Percentiles rank a stretch among this genome's conserved stretches.
These are phyloP conservation scores for Andrena hattorfiana DNA, from an alignment of 2,888 invertebrate genomes.

Conservation along the genomic window DNA sequence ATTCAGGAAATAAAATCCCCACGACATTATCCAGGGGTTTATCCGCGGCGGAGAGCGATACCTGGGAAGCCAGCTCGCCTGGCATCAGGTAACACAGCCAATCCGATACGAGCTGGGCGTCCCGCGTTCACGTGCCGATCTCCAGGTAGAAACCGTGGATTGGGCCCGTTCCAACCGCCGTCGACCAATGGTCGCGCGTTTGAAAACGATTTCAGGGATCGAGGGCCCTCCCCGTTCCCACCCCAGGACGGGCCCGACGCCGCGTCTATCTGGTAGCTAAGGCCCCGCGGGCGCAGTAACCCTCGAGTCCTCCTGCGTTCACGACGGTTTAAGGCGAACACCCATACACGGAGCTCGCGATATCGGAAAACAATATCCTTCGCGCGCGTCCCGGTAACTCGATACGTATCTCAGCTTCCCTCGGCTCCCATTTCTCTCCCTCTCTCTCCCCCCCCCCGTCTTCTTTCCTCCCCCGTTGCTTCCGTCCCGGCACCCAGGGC, in stretches of 20 bases:
- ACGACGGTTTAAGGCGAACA: conserved; percentile 82
- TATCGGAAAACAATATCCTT: conserved; percentile 80
- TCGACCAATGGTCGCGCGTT: conserved; percentile 71
- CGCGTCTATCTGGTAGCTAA: conserved; percentile 83
- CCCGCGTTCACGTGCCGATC: conserved; percentile 30
- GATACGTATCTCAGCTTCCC: conserved; percentile 64
- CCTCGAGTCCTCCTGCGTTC: conserved; percentile 84
- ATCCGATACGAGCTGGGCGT: conserved; percentile 63
- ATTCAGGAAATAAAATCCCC: conserved; percentile 74
- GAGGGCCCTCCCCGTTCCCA: conserved; percentile 66
- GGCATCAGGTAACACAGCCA: conserved; percentile 43
- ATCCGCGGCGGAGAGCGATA: conserved; percentile 41
- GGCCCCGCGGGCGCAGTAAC: conserved; percentile 85
- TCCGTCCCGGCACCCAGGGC: conserved; percentile 2
- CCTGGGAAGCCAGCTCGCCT: conserved; percentile 17
- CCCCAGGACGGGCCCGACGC: conserved; percentile 62
- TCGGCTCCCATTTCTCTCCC: conserved; percentile 20
- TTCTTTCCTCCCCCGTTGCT: neutral
- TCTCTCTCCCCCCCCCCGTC: neutral
- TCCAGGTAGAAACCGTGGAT: conserved; percentile 31
- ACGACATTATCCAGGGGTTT: conserved; percentile 70
- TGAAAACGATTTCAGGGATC: conserved; percentile 66
- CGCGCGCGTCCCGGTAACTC: conserved; percentile 65
- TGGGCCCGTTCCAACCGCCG: conserved; percentile 44
- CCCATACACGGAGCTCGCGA: conserved; percentile 78